A percentile compares a stretch with the other conserved stretches of the same genome.
Evolutionary conservation across 2,888 invertebrate genomes (phyloP).

Genomic region (Rhamphomyia laevipes): DNA sequence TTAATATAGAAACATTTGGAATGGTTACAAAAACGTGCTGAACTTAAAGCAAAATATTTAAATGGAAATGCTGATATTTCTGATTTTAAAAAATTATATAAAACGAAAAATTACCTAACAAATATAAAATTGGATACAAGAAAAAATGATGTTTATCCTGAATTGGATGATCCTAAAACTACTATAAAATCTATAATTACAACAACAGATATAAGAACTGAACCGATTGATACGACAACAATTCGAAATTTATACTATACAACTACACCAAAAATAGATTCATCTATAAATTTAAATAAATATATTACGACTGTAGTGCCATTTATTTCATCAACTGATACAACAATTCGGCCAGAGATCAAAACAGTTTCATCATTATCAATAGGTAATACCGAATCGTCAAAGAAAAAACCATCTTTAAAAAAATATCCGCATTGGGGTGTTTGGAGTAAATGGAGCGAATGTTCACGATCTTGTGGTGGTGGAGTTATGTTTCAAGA

Average conservation of each 20-base stretch:
- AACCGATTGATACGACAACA: too few relatives aligned
- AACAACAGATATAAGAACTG: conserved; percentile 14
- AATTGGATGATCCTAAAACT: conserved; percentile 22
- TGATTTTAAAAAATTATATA: conserved; percentile 16
- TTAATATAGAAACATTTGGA: conserved; percentile 32
- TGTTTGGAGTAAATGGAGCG: conserved; percentile 66
- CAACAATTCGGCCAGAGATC: background rate
- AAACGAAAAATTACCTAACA: background rate
- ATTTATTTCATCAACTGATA: conserved; percentile 3
- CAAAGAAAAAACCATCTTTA: background rate
- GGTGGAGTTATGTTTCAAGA: conserved; percentile 51
- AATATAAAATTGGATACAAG: conserved; percentile 16
- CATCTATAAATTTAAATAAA: too few relatives aligned
- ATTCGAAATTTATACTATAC: too few relatives aligned
- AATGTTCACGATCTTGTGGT: conserved; percentile 73
- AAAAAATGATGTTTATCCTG: conserved; percentile 29
- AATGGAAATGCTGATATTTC: conserved; percentile 25
- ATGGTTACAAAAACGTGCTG: conserved; percentile 31
- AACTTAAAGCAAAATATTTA: conserved; percentile 14
- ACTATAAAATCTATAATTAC: conserved; percentile 5
- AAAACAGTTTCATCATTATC: conserved; percentile 4
- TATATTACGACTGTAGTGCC: background rate
- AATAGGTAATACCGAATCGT: background rate
- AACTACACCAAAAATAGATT: too few relatives aligned
- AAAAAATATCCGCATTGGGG: conserved; percentile 52